Base-by-base conservation (phyloP, 2,888 invertebrate genomes). In the Taphrorychus bicolor region DNA sequence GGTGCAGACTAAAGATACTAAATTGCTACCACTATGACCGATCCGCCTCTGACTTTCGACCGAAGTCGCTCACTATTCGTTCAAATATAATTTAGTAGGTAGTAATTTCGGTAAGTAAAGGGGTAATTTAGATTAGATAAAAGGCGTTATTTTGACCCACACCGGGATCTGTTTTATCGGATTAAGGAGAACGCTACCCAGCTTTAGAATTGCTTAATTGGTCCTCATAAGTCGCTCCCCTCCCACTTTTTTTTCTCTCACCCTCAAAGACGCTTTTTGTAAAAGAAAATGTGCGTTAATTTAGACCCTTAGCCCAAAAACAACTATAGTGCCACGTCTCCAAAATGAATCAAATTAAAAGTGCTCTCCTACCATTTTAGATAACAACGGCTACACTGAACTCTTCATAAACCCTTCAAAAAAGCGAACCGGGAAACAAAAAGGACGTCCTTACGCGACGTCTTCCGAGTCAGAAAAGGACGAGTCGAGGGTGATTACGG, bases 401-500 rank as follows among this genome's bases (percentile, higher is more conserved):
- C 59, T 66, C 60, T 66, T 66, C 60, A 60, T 66, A 66, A 60
- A 66, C 62, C 67, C 58, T 59, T 61, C 51, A 48, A 66, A 70
- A 19, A 51, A 51, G 22, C 18, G 51, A 18, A 19, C 11, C 18
- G 22, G 21, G 22, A 49, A 66, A 61, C 48, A 54, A 66, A 70
- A 62, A 58, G 49, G 59, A 69, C 57, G 48, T 16, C 18, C 56
- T 54, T 54, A 66, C 32, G 9, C 18, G 42, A 60, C 41, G 51
- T 32, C 53, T 59, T 56, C 18, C 17, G 22, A 53, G 69, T 19
- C 40, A 49, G 51, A 70, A 59, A 61, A 70, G 59, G 72, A 76
- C 70, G 74, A 73, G 72, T 74, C 72, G 74, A 74, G 73, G 76
- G 84, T 86, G 86, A 87, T 87, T 87, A 86, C 84, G 81, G 81